Evolutionary conservation across 2,113 vertebrate species (phyloP), one percentile per base, ranked within the genome.

Genomic region (Onychostoma macrolepis): DNA sequence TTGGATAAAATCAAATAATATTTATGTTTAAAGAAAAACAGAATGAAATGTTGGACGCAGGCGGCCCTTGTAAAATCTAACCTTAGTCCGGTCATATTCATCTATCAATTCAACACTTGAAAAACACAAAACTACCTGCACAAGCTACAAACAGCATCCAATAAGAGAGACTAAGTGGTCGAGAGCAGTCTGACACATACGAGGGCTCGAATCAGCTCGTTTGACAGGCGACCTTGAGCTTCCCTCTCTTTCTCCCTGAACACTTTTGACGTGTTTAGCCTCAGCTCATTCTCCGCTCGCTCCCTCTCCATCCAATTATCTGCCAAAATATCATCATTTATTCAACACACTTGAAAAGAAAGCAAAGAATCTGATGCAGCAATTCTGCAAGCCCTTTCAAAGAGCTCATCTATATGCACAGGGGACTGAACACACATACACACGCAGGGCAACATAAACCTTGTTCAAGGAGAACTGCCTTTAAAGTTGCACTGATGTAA

Each of bases 381-480:
- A 81, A 80, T 88, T 86, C 81, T 86, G 63, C 30, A 28, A 74
- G 84, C 72, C 84, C 87, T 85, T 85, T 88, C 83, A 86, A 72
- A 83, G 58, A 50, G 26, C 85, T 87, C 75, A 90, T 90, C 85
- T 85, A 56, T 63, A 90, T 82, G 81, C 89, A 76, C 81, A 53
- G 45, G 72, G 61, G 72, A 77, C 77, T 48, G 53, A 77, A 45
- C 36, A 74, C 28, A 56, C 24, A 63, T 58, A 48, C 63, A 28
- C 63, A 84, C 58, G 56, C 21, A 77, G 43, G 19, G 48, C 78
- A 45, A 79, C 15, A 65, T 82, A 81, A 87, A 84, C 88, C 58
- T 36, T 41, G 80, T 72, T 86, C 48, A 71, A 86, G 87, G 36
- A 80, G 83, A 87, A 41, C 48, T 24, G 38, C 80, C 69, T 21